Base-by-base conservation (phyloP, 2,797 vertebrate genomes). In the Centroberyx gerrardi region DNA sequence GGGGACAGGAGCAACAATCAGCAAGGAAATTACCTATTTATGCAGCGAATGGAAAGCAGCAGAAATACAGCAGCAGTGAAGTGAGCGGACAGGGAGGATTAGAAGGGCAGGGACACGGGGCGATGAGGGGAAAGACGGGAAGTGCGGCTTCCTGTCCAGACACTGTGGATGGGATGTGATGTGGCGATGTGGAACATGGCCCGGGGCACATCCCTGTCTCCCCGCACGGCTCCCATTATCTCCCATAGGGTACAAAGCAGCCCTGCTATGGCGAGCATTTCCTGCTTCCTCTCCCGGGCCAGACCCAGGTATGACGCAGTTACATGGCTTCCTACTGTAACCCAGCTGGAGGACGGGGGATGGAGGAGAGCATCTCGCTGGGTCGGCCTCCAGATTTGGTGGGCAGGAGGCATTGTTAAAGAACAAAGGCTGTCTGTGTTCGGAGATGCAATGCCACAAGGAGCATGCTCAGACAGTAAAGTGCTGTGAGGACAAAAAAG, bases 191-290 rank as follows among this genome's bases (percentile, higher is more conserved):
- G 83, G 84, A 93, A 93, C 82, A 68, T 80, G 78, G 77, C 91
- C 87, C 17, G 22, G 60, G 81, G 92, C 83, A 68, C 78, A 72
- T 90, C 88, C 79, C 81, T 51, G 65, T 76, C 88, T 90, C 90
- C 56, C 87, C 29, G 75, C 89, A 90, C 69, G 87, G 22, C 28
- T 81, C 88, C 91, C 78, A 90, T 92, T 91, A 92, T 87, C 91
- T 89, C 92, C 90, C 84, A 73, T 83, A 49, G 87, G 83, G 90
- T 91, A 93, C 90, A 93, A 94, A 94, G 90, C 76, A 75, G 72
- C 82, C 82, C 81, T 54, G 88, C 90, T 76, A 87, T 62, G 82
- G 80, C 46, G 68, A 90, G 84, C 75, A 84, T 90, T 93, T 94
- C 90, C 94, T 90, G 84, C 84, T 91, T 91, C 90, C 88, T 92